Evolutionary conservation across 2,113 vertebrate species (phyloP).

Genomic region (Oncorhynchus tshawytscha): DNA sequence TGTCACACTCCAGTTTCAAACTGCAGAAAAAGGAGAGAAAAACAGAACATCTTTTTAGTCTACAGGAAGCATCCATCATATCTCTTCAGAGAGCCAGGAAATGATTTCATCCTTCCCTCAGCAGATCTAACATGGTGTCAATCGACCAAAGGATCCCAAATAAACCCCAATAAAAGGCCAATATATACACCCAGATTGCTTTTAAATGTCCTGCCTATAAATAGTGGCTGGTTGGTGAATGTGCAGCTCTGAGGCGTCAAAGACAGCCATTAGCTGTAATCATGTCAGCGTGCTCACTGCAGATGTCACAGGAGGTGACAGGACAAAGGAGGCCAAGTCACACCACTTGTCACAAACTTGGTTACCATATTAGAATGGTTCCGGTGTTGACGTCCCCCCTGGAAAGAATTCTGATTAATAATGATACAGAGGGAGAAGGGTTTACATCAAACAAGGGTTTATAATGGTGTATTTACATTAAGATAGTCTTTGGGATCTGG

Average conservation of each 20-base stretch:
- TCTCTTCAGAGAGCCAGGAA: not conserved
- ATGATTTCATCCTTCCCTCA: not conserved
- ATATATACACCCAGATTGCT: not conserved
- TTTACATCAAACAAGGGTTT: conserved; percentile 51
- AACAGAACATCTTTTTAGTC: not conserved
- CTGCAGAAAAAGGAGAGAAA: conserved; percentile 53
- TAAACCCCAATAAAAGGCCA: not conserved
- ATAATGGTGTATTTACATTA: conserved; percentile 52
- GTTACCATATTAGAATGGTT: not conserved
- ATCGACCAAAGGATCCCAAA: not conserved
- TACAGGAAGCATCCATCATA: conserved; percentile 8
- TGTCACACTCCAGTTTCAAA: conserved; percentile 94
- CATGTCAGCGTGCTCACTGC: conserved; percentile 46
- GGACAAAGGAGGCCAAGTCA: conserved; percentile 66
- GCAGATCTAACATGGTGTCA: not conserved
- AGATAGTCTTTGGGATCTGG: conserved; percentile 43
- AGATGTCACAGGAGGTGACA: conserved; percentile 58
- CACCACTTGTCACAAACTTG: conserved; percentile 23
- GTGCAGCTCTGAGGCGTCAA: conserved; percentile 22
- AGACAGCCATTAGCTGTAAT: conserved; percentile 69
- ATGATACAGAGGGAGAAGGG: conserved; percentile 39
- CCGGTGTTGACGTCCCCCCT: not conserved
- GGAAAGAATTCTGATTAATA: conserved; percentile 44
- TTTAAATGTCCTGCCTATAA: conserved; percentile 42
- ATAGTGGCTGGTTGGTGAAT: conserved; percentile 35